Percentiles rank a stretch among this genome's conserved stretches.
Conservation (phyloP, 1,140 invertebrate genomes). For the Danaus plexippus region DNA sequence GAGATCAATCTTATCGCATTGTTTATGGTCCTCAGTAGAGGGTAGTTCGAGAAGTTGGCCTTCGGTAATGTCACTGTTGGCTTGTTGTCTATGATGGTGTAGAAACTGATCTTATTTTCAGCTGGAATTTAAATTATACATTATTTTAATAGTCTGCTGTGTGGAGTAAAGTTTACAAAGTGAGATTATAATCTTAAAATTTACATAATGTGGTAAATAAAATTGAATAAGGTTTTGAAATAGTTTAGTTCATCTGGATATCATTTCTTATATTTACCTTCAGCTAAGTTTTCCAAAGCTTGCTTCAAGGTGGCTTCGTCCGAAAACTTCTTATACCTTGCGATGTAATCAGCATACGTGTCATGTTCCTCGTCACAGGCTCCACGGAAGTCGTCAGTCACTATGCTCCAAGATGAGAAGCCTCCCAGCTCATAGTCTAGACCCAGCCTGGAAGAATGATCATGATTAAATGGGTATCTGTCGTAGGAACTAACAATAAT, state of each 20-base stretch:
- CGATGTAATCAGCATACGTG: conserved; percentile 11
- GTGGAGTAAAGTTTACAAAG: too few relatives aligned
- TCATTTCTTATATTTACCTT: conserved; percentile 9
- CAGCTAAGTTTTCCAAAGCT: conserved; percentile 7
- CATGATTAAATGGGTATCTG: too few relatives aligned
- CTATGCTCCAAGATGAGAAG: conserved; percentile 14
- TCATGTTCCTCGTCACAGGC: conserved; percentile 13
- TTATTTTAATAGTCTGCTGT: neutral
- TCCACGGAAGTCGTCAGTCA: conserved; percentile 19
- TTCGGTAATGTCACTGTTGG: conserved; percentile 6
- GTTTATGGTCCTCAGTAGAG: conserved; percentile 11
- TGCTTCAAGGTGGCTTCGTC: conserved; percentile 4
- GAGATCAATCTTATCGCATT: conserved; percentile 9
- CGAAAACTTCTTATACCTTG: conserved; percentile 8
- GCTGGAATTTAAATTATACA: conserved; percentile 6
- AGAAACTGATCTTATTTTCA: conserved; percentile 5
- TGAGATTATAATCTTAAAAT: too few relatives aligned
- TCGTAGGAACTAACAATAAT: too few relatives aligned
- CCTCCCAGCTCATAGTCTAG: conserved; percentile 17
- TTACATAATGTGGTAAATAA: neutral
- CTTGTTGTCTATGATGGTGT: conserved; percentile 4
- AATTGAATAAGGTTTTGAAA: neutral
- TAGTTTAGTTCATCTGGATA: conserved; percentile 1
- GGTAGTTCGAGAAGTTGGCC: conserved; percentile 12
- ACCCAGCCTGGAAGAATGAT: conserved; percentile 6